Conservation (phyloP, 2,797 vertebrate species). For the Parauchenoglanis punctatus region DNA sequence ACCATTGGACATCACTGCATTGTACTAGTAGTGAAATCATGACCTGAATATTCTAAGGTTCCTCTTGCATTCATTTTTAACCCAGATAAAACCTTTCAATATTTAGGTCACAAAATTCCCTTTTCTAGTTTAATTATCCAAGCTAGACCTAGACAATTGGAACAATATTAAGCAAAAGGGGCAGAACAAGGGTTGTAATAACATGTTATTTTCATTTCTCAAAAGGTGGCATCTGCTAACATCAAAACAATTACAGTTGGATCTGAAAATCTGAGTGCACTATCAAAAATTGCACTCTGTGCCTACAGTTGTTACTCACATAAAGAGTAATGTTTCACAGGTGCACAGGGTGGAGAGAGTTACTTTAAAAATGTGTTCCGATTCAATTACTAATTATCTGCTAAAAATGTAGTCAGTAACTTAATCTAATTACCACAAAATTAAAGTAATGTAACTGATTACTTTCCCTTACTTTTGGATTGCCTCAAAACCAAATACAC, state of each 20-base stretch:
- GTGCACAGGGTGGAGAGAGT: too few relatives aligned
- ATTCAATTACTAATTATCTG: too few relatives aligned
- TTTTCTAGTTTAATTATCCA: background rate
- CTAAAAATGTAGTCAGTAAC: too few relatives aligned
- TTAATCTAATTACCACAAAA: too few relatives aligned
- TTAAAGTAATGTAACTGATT: too few relatives aligned
- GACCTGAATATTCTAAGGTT: conserved; percentile 3
- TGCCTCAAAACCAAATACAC: too few relatives aligned
- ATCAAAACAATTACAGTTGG: background rate
- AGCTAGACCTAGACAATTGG: background rate
- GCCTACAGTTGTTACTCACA: background rate
- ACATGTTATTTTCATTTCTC: background rate
- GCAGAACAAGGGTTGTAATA: background rate
- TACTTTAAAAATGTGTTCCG: too few relatives aligned
- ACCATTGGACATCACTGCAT: background rate
- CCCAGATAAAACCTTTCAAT: background rate
- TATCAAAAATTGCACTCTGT: background rate
- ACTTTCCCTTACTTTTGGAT: too few relatives aligned
- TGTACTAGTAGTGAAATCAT: background rate
- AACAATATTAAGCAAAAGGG: background rate
- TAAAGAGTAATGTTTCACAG: background rate
- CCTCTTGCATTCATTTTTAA: background rate
- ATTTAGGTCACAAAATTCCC: background rate
- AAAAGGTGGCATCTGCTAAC: background rate
- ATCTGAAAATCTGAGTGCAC: background rate